phyloP scores from a whole-genome alignment of 1,140 invertebrate genomes.

The Eriosoma lanigerum region DNA sequence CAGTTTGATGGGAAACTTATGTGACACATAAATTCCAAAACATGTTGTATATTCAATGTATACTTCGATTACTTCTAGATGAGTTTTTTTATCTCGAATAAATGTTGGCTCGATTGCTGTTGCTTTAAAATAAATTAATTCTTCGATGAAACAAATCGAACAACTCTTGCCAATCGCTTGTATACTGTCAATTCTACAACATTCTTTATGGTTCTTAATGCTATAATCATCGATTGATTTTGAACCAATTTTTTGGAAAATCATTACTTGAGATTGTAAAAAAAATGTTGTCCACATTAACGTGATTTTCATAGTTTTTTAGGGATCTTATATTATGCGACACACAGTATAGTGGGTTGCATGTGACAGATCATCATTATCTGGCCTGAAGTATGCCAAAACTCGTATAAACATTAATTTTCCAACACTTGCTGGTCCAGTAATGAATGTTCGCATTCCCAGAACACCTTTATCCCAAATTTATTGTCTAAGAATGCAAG shows the following conservation, averaged over 20 bases:
- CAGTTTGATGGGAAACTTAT: too few relatives aligned
- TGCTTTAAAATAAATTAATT: neutral
- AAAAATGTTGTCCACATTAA: too few relatives aligned
- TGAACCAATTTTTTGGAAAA: neutral
- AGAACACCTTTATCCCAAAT: neutral
- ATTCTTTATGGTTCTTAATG: neutral
- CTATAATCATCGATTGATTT: neutral
- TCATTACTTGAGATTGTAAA: neutral
- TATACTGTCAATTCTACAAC: neutral
- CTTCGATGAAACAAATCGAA: constrained; percentile 3
- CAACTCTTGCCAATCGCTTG: constrained; percentile 2
- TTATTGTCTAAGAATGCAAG: constrained; percentile 6
- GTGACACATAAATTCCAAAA: too few relatives aligned
- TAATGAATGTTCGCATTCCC: neutral
- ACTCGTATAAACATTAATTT: constrained; percentile 14
- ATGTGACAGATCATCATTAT: constrained; percentile 11
- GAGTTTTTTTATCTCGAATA: neutral
- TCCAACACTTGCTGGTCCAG: neutral
- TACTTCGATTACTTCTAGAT: neutral
- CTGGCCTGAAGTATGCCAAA: constrained; percentile 20
- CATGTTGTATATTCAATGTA: too few relatives aligned
- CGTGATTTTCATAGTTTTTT: neutral
- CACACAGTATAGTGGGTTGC: neutral
- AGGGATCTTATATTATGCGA: constrained; percentile 8
- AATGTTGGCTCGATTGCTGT: too few relatives aligned